A percentile compares a stretch with the other conserved stretches of the same genome.
phyloP scores from a whole-genome alignment of 2,888 invertebrate genomes.

The Tricholauxania praeusta region DNA sequence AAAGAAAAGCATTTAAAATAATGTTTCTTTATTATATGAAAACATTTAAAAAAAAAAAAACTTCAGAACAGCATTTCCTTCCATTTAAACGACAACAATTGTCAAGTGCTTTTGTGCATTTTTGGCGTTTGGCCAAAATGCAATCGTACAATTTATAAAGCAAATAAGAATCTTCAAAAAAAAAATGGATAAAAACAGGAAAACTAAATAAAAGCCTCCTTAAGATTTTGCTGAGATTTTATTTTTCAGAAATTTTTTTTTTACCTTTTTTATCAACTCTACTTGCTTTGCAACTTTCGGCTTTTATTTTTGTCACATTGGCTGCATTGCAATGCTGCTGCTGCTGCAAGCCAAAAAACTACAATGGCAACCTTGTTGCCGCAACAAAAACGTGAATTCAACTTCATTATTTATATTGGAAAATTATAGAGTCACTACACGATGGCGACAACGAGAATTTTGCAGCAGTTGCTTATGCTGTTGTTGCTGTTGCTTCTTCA shows the following conservation, averaged over 20 bases:
- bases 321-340: neutral
- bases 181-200: neutral
- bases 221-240: slow-evolving; percentile 26
- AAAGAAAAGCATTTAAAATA: too few species aligned
- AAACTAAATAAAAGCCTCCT: neutral
- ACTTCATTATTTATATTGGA: slow-evolving; percentile 48
- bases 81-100: slow-evolving; percentile 13
- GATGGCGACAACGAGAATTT: slow-evolving; percentile 1
- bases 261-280: neutral
- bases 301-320: slow-evolving; percentile 23
- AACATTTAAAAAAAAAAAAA: too few species aligned
- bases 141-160: neutral
- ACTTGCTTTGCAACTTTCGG: neutral
- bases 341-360: slow-evolving; percentile 11
- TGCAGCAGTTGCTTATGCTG: neutral
- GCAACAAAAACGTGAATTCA: slow-evolving; percentile 34
- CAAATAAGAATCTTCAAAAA: neutral
- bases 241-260: slow-evolving; percentile 30
- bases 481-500: slow-evolving; percentile 8
- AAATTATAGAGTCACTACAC: slow-evolving; percentile 44
- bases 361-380: slow-evolving; percentile 13
- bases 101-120: slow-evolving; percentile 12
- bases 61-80: too few species aligned
- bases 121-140: slow-evolving; percentile 25
- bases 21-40: too few species aligned